These are phyloP conservation scores for Caenorhabditis sp. DNA, from an alignment of 2,888 invertebrate genomes.

Conservation along the genomic window DNA sequence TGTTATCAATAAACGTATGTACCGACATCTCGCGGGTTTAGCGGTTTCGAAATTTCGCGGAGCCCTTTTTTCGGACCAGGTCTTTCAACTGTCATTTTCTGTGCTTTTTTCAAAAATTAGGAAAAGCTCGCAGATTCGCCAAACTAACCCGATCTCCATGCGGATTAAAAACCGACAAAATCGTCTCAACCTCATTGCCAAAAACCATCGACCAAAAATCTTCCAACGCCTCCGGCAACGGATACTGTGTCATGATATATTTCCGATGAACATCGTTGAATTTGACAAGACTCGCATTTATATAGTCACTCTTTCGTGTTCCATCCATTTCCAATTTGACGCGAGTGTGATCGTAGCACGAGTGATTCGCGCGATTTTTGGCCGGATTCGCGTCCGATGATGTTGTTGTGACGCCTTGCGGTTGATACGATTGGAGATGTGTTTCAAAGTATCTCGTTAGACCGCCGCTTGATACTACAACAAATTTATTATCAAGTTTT, in stretches of 20 bases:
- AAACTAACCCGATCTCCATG: neutral
- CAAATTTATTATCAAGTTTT: too few relatives aligned
- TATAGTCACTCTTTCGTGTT: neutral
- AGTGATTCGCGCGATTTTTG: neutral
- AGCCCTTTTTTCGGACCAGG: too few relatives aligned
- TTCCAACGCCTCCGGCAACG: slow-evolving; percentile 2
- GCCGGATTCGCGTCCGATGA: neutral
- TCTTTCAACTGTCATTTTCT: too few relatives aligned
- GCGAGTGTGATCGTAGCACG: slow-evolving; percentile 2
- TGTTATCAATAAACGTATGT: too few relatives aligned
- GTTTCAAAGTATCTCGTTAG: neutral
- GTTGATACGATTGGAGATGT: neutral
- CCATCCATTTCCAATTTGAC: neutral
- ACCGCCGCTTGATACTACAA: neutral
- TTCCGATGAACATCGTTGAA: slow-evolving; percentile 5
- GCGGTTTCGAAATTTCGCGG: too few relatives aligned
- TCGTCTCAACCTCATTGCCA: slow-evolving; percentile 6
- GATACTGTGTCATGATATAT: slow-evolving; percentile 11
- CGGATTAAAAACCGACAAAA: slow-evolving; percentile 8
- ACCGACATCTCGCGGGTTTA: too few relatives aligned
- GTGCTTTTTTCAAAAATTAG: too few relatives aligned
- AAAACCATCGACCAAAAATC: slow-evolving; percentile 9
- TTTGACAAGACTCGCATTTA: slow-evolving; percentile 7
- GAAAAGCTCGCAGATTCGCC: neutral
- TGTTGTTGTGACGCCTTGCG: neutral